Evolutionary conservation across 2,113 vertebrate species (phyloP).

Genomic region (Sphyrna mokarran): DNA sequence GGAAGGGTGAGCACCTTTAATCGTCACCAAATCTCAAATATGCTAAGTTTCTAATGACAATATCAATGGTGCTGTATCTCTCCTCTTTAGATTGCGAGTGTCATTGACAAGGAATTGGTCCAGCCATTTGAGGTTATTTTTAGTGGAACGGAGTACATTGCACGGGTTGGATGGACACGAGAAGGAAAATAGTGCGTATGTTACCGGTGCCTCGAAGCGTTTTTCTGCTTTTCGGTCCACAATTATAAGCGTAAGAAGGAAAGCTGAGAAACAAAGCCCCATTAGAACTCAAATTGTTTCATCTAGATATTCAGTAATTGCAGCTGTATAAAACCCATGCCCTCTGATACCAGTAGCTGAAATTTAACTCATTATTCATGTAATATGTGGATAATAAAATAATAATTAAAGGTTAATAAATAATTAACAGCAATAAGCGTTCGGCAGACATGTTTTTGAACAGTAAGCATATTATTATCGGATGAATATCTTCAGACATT

Average conservation of each 20-base stretch:
- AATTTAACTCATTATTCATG: neutral
- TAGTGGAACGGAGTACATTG: slow-evolving; percentile 71
- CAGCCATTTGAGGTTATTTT: slow-evolving; percentile 73
- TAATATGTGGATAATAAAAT: neutral
- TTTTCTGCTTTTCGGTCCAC: neutral
- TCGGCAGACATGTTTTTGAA: neutral
- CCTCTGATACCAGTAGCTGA: neutral
- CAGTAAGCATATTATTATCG: neutral
- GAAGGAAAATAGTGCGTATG: slow-evolving; percentile 75
- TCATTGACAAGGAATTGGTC: slow-evolving; percentile 68
- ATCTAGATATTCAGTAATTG: neutral
- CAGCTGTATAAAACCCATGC: neutral
- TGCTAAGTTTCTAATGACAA: slow-evolving; percentile 28
- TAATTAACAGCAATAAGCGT: neutral
- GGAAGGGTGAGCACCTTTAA: slow-evolving; percentile 60
- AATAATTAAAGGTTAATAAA: neutral
- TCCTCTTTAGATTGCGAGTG: slow-evolving; percentile 60
- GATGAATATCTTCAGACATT: neutral
- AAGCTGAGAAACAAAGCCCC: neutral
- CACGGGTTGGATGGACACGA: slow-evolving; percentile 73
- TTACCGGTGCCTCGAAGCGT: slow-evolving; percentile 41
- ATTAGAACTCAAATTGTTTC: neutral
- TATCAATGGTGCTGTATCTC: slow-evolving; percentile 48
- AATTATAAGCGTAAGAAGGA: neutral
- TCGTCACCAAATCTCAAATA: neutral